phyloP scores from a whole-genome alignment of 2,797 vertebrate genomes.

The Microchirus variegatus region DNA sequence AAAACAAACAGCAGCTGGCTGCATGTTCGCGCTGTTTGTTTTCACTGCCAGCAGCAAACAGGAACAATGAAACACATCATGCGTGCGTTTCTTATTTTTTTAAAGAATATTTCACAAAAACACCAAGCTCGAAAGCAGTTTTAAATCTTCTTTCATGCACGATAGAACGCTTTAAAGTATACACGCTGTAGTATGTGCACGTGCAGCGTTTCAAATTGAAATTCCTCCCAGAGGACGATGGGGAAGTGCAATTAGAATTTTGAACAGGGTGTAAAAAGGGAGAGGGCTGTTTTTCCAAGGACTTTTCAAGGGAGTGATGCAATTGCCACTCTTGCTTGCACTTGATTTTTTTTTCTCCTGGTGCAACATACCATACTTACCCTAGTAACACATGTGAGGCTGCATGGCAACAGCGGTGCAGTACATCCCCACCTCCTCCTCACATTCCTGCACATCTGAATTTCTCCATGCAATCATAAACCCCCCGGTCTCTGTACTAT shows the following conservation, averaged over 20 bases:
- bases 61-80: conserved; percentile 29
- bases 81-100: conserved; percentile 1
- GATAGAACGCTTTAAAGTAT: conserved; percentile 20
- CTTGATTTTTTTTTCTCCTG: conserved; percentile 50
- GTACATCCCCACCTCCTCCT: conserved; percentile 47
- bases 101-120: conserved; percentile 1
- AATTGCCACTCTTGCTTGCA: conserved; percentile 73
- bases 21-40: conserved; percentile 22
- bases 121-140: conserved; percentile 10
- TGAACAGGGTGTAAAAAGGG: conserved; percentile 40
- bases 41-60: conserved; percentile 33
- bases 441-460: conserved; percentile 24
- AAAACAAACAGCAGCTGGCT: conserved; percentile 55
- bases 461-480: conserved; percentile 13
- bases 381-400: conserved; percentile 77
- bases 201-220: conserved; percentile 48
- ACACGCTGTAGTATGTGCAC: conserved; percentile 1
- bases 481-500: too few species aligned
- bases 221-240: conserved; percentile 47
- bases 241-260: conserved; percentile 61
- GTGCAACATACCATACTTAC: conserved; percentile 79
- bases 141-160: conserved; percentile 15
- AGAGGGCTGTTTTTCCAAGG: conserved; percentile 71
- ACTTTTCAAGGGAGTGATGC: conserved; percentile 74
- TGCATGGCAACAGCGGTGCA: conserved; percentile 79